Conservation (phyloP, 2,113 vertebrate genomes). For the Elephas maximus region DNA sequence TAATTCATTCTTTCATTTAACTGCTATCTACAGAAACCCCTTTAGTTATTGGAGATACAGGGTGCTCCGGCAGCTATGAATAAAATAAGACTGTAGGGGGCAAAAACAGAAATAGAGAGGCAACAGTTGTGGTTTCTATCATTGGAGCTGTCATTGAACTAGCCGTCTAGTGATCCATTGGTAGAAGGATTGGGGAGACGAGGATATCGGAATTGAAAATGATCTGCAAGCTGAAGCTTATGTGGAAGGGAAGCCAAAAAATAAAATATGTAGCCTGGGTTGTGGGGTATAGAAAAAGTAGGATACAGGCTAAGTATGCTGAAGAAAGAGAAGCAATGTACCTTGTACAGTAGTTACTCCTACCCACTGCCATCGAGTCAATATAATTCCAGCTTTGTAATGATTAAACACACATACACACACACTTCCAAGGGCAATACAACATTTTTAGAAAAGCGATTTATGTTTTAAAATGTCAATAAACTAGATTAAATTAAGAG, state of each 20-base stretch:
- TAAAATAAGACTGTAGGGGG: background rate
- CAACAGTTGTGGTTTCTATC: background rate
- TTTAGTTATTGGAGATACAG: background rate
- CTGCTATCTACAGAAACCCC: background rate
- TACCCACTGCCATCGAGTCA: background rate
- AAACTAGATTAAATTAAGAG: background rate
- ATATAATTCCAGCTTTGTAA: background rate
- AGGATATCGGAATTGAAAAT: background rate
- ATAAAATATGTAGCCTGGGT: background rate
- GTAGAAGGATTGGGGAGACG: background rate
- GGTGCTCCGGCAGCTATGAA: background rate
- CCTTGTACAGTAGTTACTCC: background rate
- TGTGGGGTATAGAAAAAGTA: background rate
- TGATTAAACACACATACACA: background rate
- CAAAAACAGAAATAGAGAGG: background rate
- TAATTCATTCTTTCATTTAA: background rate
- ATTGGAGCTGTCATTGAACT: background rate
- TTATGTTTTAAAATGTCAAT: background rate
- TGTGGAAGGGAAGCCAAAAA: background rate
- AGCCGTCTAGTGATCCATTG: background rate
- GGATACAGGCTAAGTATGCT: background rate
- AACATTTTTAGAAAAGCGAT: background rate
- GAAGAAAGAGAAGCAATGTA: background rate
- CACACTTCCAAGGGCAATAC: background rate
- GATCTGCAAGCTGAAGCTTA: background rate